A percentile compares a stretch with the other conserved stretches of the same genome.
Evolutionary conservation across 2,888 invertebrate genomes (phyloP).

Genomic region (Eretmocerus hayati): DNA sequence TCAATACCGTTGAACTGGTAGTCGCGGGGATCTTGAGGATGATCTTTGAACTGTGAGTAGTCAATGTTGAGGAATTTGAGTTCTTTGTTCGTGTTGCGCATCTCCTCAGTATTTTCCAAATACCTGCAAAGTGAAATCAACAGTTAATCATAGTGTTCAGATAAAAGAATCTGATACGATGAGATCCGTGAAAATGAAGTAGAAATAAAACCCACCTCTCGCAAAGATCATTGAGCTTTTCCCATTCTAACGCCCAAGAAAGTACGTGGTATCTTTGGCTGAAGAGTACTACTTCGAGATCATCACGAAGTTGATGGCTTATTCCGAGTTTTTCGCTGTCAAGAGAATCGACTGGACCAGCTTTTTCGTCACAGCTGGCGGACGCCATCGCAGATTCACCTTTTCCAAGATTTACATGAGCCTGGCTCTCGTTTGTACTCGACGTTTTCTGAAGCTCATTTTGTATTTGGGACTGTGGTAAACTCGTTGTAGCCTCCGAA

Average conservation of each 20-base stretch:
- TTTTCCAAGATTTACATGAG: conserved; percentile 50
- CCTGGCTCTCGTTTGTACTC: conserved; percentile 40
- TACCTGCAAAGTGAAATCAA: conserved; percentile 38
- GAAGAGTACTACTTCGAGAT: conserved; percentile 63
- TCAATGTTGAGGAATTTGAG: conserved; percentile 65
- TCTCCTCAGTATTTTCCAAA: conserved; percentile 53
- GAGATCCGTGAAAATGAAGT: too few species aligned
- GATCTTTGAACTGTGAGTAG: conserved; percentile 59
- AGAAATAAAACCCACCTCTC: conserved; percentile 30
- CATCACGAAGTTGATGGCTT: conserved; percentile 60
- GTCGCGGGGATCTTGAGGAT: conserved; percentile 53
- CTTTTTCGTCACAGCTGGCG: conserved; percentile 56
- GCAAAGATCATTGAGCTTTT: conserved; percentile 53
- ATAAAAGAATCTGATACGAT: too few species aligned
- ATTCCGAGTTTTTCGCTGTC: conserved; percentile 62
- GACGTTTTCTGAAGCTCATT: background rate
- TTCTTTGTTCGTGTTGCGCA: conserved; percentile 61
- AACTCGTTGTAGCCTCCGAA: background rate
- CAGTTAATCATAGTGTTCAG: background rate
- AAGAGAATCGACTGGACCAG: conserved; percentile 54
- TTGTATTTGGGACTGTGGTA: background rate
- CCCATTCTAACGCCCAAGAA: conserved; percentile 63
- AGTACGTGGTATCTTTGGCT: conserved; percentile 66
- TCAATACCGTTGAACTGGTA: conserved; percentile 55
- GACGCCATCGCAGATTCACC: conserved; percentile 52